Conservation (phyloP, 2,888 invertebrate genomes). For the Asteroscopus sphinx region DNA sequence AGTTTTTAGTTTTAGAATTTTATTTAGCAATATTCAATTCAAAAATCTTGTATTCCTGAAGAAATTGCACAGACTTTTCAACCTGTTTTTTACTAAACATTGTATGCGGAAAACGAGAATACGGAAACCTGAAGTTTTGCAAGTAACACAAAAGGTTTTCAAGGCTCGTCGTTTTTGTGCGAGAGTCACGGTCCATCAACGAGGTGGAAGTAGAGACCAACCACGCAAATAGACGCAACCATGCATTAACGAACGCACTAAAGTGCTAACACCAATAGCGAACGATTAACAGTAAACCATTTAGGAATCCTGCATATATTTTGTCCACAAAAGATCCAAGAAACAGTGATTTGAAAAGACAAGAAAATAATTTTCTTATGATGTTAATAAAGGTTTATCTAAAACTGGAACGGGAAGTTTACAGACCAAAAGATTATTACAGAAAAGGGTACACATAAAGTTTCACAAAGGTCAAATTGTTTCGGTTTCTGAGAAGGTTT, state of each 20-base stretch:
- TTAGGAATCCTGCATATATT: constrained; percentile 3
- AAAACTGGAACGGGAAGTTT: constrained; percentile 15
- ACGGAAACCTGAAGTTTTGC: constrained; percentile 50
- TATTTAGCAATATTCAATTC: no score
- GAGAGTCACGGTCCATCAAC: constrained; percentile 47
- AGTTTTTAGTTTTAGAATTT: no score
- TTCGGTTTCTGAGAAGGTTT: constrained; percentile 18
- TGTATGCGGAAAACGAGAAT: constrained; percentile 51
- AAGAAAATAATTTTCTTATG: constrained; percentile 14
- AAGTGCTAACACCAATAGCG: constrained; percentile 9
- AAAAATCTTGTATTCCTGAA: no score
- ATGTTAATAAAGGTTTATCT: constrained; percentile 15
- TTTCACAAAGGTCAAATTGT: constrained; percentile 25
- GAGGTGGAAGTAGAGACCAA: constrained; percentile 39
- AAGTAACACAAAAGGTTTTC: constrained; percentile 49
- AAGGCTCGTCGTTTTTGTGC: constrained; percentile 54
- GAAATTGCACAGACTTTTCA: constrained; percentile 5
- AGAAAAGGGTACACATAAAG: constrained; percentile 22
- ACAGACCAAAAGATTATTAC: constrained; percentile 15
- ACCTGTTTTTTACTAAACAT: constrained; percentile 14
- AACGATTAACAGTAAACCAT: constrained; percentile 6
- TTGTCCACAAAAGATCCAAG: background rate
- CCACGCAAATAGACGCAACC: constrained; percentile 51
- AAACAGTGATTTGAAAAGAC: background rate
- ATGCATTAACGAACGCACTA: constrained; percentile 34